phyloP scores from a whole-genome alignment of 2,888 invertebrate genomes.

The Agrotis puta region DNA sequence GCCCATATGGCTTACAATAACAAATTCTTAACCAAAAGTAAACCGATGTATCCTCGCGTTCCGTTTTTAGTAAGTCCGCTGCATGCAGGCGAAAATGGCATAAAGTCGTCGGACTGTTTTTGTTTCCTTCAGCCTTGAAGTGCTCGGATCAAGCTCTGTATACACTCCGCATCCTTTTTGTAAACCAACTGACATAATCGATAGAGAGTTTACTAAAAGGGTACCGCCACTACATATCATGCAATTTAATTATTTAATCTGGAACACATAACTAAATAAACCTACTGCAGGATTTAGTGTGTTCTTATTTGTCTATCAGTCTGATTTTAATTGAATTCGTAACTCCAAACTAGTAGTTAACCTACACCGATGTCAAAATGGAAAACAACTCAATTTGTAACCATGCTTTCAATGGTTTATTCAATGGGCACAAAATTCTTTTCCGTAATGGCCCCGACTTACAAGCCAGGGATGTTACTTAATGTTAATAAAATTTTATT shows the following conservation, averaged over 20 bases:
- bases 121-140: conserved; percentile 75
- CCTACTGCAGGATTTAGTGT: no score
- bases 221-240: neutral
- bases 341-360: no score
- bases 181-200: conserved; percentile 60
- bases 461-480: no score
- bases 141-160: conserved; percentile 67
- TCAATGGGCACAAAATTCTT: no score
- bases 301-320: no score
- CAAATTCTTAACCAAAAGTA: conserved; percentile 90
- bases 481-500: no score
- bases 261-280: neutral
- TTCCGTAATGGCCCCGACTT: no score
- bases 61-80: conserved; percentile 73
- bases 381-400: no score
- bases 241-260: neutral
- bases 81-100: conserved; percentile 77
- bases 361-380: no score
- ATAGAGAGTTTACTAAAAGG: conserved; percentile 28
- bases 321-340: no score
- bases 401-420: no score
- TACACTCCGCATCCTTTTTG: conserved; percentile 64
- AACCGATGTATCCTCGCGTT: conserved; percentile 84
- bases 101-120: conserved; percentile 71
- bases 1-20: conserved; percentile 89